phyloP scores from a whole-genome alignment of 2,113 vertebrate genomes.

The Chaetodon auriga region DNA sequence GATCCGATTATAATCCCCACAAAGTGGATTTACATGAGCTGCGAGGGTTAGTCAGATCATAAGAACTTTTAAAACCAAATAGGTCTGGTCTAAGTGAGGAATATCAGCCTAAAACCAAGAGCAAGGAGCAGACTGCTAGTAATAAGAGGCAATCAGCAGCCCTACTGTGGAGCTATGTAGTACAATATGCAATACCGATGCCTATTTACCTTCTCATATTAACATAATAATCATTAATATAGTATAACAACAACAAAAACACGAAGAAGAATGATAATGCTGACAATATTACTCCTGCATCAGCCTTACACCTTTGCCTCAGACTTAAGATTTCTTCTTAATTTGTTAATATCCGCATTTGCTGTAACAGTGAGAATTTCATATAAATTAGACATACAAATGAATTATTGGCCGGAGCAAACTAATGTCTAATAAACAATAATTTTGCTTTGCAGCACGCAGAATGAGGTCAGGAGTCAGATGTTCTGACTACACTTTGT shows the following conservation, averaged over 20 bases:
- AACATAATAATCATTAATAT: background rate
- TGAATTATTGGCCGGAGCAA: background rate
- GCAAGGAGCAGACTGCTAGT: too few species aligned
- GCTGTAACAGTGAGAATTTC: background rate
- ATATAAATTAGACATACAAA: background rate
- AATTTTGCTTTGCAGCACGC: background rate
- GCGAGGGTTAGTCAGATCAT: background rate
- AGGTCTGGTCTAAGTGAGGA: background rate
- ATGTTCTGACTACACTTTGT: background rate
- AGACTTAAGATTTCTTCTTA: background rate
- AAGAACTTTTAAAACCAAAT: background rate
- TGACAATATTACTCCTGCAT: background rate
- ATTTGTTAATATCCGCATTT: background rate
- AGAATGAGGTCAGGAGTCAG: background rate
- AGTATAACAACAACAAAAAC: background rate
- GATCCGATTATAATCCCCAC: slow-evolving; percentile 6
- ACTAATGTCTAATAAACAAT: background rate
- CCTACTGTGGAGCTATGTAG: background rate
- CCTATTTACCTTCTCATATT: background rate
- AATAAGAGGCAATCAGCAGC: background rate
- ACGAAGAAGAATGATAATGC: background rate
- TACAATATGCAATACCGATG: background rate
- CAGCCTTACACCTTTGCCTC: background rate
- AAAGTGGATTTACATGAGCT: background rate
- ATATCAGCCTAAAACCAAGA: background rate